Evolutionary conservation across 2,888 invertebrate genomes (phyloP).

Genomic region (Drosophila merina): DNA sequence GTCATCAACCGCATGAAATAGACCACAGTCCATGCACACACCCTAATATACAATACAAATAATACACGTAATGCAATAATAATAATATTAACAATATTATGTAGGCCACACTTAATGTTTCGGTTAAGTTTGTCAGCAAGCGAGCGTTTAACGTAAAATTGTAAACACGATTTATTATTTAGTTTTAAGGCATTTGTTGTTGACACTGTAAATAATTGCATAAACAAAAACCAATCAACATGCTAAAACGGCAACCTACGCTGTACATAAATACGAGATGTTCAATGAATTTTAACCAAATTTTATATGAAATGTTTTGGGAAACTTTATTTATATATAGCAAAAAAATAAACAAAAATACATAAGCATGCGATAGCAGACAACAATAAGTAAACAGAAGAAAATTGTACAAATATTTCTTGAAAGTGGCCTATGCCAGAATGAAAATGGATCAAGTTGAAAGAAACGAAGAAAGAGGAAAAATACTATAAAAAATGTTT

Average conservation of each 20-base stretch:
- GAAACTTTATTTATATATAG: slow-evolving; percentile 34
- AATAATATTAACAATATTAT: slow-evolving; percentile 17
- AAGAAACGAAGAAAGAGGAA: neutral
- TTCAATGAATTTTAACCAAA: slow-evolving; percentile 40
- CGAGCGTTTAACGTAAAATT: slow-evolving; percentile 46
- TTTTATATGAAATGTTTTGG: slow-evolving; percentile 52
- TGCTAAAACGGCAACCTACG: slow-evolving; percentile 25
- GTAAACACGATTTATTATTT: slow-evolving; percentile 69
- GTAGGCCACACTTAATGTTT: slow-evolving; percentile 51
- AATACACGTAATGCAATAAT: slow-evolving; percentile 46
- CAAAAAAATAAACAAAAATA: slow-evolving; percentile 2
- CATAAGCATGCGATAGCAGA: slow-evolving; percentile 9
- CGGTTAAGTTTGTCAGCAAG: slow-evolving; percentile 52
- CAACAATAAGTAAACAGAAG: slow-evolving; percentile 19
- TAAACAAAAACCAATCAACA: slow-evolving; percentile 45
- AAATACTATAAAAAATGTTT: slow-evolving; percentile 31
- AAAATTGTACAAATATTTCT: slow-evolving; percentile 37
- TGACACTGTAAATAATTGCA: slow-evolving; percentile 81
- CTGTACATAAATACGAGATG: slow-evolving; percentile 34
- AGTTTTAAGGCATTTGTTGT: slow-evolving; percentile 80
- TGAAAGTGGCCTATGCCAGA: slow-evolving; percentile 15
- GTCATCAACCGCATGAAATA: slow-evolving; percentile 96
- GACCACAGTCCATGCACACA: slow-evolving; percentile 30
- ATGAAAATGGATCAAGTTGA: neutral
- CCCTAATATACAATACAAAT: slow-evolving; percentile 27